Evolutionary conservation across 2,888 invertebrate genomes (phyloP), one percentile per base, ranked within the genome.

Genomic region (Archips crataeganus): DNA sequence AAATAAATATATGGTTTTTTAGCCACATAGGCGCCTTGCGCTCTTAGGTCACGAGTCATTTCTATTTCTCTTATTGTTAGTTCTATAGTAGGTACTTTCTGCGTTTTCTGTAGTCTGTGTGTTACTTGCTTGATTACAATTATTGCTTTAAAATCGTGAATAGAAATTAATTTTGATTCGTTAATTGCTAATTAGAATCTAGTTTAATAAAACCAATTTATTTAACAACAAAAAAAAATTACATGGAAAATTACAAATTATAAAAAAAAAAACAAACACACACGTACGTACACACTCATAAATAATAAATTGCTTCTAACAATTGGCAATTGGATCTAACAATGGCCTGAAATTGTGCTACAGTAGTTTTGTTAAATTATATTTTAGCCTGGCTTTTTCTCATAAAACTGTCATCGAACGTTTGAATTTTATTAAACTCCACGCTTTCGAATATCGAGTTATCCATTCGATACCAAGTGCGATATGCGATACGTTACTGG

Each of bases 401-500:
- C 23, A 23, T 54, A 54, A 8, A 51, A 54, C 2, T 57, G 57
- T 57, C 57, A 32, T 10, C 32, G 11, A 57, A 57, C 3, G 32
- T 32, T 54, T 39, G 42, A 68, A 42, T 69, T 73, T 49, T 69
- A 64, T 69, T 73, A 59, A 64, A 42, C 62, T 67, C 36, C 59
- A 39, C 67, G 15, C 68, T 66, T 61, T 54, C 54, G 72, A 68
- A 47, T 39, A 47, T 73, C 63, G 63, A 69, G 4, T 69, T 63
- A 49, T 42, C 39, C 54, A 68, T 69, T 59, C 51, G 42, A 69
- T 62, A 3, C 39, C 57, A 36, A 64, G 67, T 64, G 64, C 49
- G 63, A 69, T 69, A 64, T 64, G 49, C 59, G 59, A 68, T 63
- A 63, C 62, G 47, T 63, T 68, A 64, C 62, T 49, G 63, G 34